Conservation (phyloP, 2,797 vertebrate genomes). For the Cyprinella venusta region DNA sequence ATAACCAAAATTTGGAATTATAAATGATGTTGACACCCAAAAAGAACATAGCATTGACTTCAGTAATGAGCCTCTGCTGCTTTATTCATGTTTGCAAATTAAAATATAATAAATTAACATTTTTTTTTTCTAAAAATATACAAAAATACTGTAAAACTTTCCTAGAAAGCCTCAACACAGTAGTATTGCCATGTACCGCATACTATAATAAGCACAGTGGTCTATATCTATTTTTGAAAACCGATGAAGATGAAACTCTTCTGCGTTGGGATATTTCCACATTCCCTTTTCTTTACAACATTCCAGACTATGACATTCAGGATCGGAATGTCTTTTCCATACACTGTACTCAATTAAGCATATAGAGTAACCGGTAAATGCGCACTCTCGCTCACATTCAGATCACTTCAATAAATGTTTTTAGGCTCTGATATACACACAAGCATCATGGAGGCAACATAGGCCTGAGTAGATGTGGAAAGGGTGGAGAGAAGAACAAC, state of each 20-base stretch:
- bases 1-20: background rate
- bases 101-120: constrained; percentile 95
- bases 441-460: constrained; percentile 44
- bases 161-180: constrained; percentile 91
- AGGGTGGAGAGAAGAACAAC: constrained; percentile 44
- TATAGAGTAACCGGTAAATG: constrained; percentile 31
- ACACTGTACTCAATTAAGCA: constrained; percentile 46
- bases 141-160: constrained; percentile 95
- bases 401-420: constrained; percentile 30
- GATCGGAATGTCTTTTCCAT: constrained; percentile 31
- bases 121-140: constrained; percentile 86
- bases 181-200: constrained; percentile 89
- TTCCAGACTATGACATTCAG: constrained; percentile 77
- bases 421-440: constrained; percentile 30
- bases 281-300: constrained; percentile 71
- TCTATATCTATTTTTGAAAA: constrained; percentile 80
- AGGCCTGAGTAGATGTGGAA: constrained; percentile 27
- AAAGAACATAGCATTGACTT: constrained; percentile 40
- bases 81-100: constrained; percentile 81
- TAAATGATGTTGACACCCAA: constrained; percentile 26
- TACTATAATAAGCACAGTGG: constrained; percentile 87
- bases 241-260: constrained; percentile 72
- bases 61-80: constrained; percentile 59
- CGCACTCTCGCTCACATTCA: constrained; percentile 39
- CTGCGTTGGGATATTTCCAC: constrained; percentile 64